Evolutionary conservation across 2,888 invertebrate species (phyloP).

Genomic region (Seira sanloemensis): DNA sequence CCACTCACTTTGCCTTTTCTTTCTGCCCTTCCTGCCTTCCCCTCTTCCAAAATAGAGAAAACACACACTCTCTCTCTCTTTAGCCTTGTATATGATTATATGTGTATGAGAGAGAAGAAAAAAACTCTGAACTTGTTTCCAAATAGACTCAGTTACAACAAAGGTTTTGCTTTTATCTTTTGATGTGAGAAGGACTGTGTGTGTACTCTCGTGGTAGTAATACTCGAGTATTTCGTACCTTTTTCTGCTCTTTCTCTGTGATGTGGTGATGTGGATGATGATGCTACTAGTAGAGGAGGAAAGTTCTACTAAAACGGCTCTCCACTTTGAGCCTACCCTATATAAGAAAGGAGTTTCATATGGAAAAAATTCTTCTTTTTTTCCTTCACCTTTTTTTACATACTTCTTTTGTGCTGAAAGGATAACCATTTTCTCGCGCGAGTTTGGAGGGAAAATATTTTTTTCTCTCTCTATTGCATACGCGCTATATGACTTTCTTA

Average conservation of each 20-base stretch:
- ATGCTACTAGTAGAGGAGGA: slow-evolving; percentile 34
- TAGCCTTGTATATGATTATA: slow-evolving; percentile 8
- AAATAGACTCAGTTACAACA: background rate
- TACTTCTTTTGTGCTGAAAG: slow-evolving; percentile 9
- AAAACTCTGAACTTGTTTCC: background rate
- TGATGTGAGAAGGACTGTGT: slow-evolving; percentile 1
- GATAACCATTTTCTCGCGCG: slow-evolving; percentile 40
- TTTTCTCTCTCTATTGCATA: background rate
- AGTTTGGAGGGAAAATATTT: slow-evolving; percentile 49
- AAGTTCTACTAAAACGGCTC: slow-evolving; percentile 40
- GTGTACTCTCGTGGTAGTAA: background rate
- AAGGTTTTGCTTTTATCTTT: slow-evolving; percentile 8
- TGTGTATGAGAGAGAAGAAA: too few relatives aligned
- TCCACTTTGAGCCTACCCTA: slow-evolving; percentile 36
- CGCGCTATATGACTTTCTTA: background rate
- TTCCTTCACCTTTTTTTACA: background rate
- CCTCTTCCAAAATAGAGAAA: slow-evolving; percentile 1
- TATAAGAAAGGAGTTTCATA: slow-evolving; percentile 29
- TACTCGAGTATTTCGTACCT: background rate
- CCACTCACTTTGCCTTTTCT: background rate
- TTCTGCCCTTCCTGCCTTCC: background rate
- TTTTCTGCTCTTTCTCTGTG: background rate
- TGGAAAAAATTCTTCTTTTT: background rate
- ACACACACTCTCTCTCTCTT: too few relatives aligned
- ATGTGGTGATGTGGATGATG: slow-evolving; percentile 18